phyloP scores from a whole-genome alignment of 2,797 vertebrate species.

The Vipera ursinii region DNA sequence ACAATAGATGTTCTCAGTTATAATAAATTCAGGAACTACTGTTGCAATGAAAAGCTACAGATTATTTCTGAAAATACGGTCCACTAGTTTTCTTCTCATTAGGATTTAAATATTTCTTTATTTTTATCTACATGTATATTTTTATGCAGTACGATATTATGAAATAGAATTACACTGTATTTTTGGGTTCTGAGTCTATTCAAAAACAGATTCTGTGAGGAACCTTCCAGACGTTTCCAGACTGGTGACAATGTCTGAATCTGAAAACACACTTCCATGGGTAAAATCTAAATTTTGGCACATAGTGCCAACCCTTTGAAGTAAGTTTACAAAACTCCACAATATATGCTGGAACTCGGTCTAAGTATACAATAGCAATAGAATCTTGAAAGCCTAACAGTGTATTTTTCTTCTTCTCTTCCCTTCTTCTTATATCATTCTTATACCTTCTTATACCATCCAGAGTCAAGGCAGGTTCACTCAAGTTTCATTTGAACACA shows the following conservation, averaged over 20 bases:
- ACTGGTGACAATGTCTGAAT: background rate
- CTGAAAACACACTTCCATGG: background rate
- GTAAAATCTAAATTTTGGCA: background rate
- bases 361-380: background rate
- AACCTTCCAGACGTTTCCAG: background rate
- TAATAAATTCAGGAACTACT: background rate
- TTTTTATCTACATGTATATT: constrained; percentile 38
- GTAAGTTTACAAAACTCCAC: background rate
- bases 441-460: background rate
- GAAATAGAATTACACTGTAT: constrained; percentile 45
- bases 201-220: background rate
- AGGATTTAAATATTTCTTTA: constrained; percentile 36
- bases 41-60: background rate
- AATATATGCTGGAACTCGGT: background rate
- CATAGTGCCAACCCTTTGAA: background rate
- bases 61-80: background rate
- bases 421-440: background rate
- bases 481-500: background rate
- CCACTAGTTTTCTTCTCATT: constrained; percentile 20
- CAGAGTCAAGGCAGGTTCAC: background rate
- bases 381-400: background rate
- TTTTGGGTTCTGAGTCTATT: constrained; percentile 29
- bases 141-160: constrained; percentile 17
- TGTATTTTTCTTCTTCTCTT: background rate
- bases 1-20: background rate